Evolutionary conservation across 2,888 invertebrate genomes (phyloP).

Genomic region (Aleiodes testaceus): DNA sequence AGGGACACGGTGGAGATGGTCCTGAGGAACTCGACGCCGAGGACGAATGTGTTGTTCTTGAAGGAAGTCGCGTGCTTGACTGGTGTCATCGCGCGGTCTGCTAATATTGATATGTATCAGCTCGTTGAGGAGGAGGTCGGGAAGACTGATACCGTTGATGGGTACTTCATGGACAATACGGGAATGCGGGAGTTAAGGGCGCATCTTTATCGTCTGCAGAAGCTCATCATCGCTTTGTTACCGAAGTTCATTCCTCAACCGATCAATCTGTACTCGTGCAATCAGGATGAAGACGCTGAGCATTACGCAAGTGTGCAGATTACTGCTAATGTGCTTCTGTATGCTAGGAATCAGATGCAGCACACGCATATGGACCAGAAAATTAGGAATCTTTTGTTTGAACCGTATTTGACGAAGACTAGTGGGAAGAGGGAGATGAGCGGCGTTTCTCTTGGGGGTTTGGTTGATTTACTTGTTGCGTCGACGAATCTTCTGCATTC

Average conservation of each 20-base stretch:
- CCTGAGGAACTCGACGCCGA: slow-evolving; percentile 81
- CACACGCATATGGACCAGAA: slow-evolving; percentile 70
- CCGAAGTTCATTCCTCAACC: slow-evolving; percentile 77
- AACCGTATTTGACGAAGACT: slow-evolving; percentile 62
- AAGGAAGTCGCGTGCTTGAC: slow-evolving; percentile 86
- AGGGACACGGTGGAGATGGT: slow-evolving; percentile 87
- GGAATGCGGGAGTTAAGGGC: slow-evolving; percentile 73
- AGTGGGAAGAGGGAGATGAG: slow-evolving; percentile 60
- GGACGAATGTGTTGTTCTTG: slow-evolving; percentile 79
- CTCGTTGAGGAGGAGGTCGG: slow-evolving; percentile 67
- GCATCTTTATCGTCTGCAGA: slow-evolving; percentile 81
- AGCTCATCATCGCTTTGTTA: slow-evolving; percentile 83
- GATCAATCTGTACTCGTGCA: slow-evolving; percentile 51
- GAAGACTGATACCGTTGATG: slow-evolving; percentile 56
- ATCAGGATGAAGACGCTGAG: slow-evolving; percentile 50
- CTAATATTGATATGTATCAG: slow-evolving; percentile 74
- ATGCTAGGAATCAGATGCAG: slow-evolving; percentile 78
- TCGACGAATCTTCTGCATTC: slow-evolving; percentile 63
- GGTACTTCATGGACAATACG: slow-evolving; percentile 58
- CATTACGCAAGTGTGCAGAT: slow-evolving; percentile 75
- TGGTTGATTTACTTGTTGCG: slow-evolving; percentile 66
- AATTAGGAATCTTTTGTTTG: slow-evolving; percentile 67
- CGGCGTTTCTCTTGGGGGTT: slow-evolving; percentile 65
- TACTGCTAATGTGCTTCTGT: slow-evolving; percentile 82
- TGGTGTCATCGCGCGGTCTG: slow-evolving; percentile 82